These are phyloP conservation scores for Microcebus jonahi DNA, from an alignment of 2,113 vertebrate genomes.

Conservation along the genomic window DNA sequence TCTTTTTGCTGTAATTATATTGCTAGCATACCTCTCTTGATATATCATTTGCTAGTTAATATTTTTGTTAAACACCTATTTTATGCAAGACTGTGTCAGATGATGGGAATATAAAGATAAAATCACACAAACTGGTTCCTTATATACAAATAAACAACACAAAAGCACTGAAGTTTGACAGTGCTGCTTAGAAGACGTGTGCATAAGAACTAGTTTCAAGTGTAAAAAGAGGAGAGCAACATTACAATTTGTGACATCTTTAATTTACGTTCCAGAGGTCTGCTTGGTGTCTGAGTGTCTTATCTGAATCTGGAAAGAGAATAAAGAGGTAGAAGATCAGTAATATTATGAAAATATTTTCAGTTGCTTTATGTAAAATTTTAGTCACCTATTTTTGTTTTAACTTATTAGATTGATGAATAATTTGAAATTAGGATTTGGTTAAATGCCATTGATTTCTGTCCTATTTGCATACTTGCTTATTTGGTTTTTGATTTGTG, in stretches of 20 bases:
- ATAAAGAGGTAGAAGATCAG: background rate
- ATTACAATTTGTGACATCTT: background rate
- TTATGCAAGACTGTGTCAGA: background rate
- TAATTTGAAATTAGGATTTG: background rate
- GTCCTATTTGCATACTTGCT: background rate
- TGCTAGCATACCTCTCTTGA: background rate
- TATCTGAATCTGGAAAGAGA: background rate
- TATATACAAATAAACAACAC: background rate
- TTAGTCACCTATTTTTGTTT: background rate
- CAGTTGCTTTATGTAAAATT: background rate
- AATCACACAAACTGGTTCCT: background rate
- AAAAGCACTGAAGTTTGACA: background rate
- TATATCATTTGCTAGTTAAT: background rate
- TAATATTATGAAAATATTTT: background rate
- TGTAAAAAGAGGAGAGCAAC: background rate
- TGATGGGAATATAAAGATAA: background rate
- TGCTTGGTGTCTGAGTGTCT: background rate
- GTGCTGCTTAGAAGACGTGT: background rate
- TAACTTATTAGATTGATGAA: background rate
- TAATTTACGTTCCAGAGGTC: background rate
- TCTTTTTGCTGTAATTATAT: background rate
- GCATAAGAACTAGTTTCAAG: background rate
- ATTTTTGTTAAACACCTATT: background rate
- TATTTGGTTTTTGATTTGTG: background rate
- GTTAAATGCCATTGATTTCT: background rate